Evolutionary conservation across 2,888 invertebrate species (phyloP).

Genomic region (Parelbella ahira): DNA sequence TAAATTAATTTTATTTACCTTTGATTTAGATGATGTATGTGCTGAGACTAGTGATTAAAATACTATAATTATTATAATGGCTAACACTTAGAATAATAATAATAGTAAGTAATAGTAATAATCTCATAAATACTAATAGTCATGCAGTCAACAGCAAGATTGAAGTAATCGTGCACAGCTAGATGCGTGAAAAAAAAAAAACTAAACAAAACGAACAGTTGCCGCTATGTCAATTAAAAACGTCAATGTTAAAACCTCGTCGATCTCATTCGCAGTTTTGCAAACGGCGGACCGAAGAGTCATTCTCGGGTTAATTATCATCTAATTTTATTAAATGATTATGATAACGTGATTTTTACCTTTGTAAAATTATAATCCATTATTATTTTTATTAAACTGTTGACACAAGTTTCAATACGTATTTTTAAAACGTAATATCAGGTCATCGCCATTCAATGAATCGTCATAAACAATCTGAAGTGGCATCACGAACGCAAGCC

Average conservation of each 20-base stretch:
- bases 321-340: slow-evolving; percentile 59
- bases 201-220: slow-evolving; percentile 58
- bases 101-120: slow-evolving; percentile 44
- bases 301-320: slow-evolving; percentile 52
- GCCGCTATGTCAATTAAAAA: slow-evolving; percentile 45
- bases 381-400: slow-evolving; percentile 65
- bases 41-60: slow-evolving; percentile 72
- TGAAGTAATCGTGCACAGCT: slow-evolving; percentile 76
- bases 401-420: slow-evolving; percentile 65
- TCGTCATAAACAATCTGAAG: slow-evolving; percentile 65
- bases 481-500: slow-evolving; percentile 77
- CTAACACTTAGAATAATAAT: slow-evolving; percentile 69
- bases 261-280: slow-evolving; percentile 45
- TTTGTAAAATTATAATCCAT: slow-evolving; percentile 66
- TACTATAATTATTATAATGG: slow-evolving; percentile 56
- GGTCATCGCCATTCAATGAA: slow-evolving; percentile 65
- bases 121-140: slow-evolving; percentile 57
- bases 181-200: slow-evolving; percentile 77
- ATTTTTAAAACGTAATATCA: slow-evolving; percentile 50
- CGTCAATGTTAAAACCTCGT: slow-evolving; percentile 38
- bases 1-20: slow-evolving; percentile 57
- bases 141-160: slow-evolving; percentile 77
- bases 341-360: slow-evolving; percentile 66
- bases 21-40: slow-evolving; percentile 71
- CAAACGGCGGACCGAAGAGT: slow-evolving; percentile 42